Evolutionary conservation across 2,888 invertebrate genomes (phyloP).

Genomic region (Himalopsyche kuldschensis): DNA sequence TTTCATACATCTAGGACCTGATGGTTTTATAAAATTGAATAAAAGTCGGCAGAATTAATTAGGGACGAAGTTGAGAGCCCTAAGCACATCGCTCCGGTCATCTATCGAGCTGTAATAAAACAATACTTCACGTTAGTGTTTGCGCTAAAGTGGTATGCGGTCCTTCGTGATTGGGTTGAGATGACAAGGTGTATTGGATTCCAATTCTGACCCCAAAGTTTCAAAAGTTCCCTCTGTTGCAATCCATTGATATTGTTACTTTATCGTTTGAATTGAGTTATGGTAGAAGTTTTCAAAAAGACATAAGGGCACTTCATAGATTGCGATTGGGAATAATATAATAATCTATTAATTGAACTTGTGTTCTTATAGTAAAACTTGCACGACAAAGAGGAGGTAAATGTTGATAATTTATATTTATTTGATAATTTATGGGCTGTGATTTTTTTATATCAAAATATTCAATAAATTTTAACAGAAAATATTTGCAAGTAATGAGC

Average conservation of each 20-base stretch:
- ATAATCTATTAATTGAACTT: no score
- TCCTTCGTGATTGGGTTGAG: neutral
- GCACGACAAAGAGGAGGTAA: no score
- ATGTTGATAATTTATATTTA: no score
- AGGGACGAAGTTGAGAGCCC: neutral
- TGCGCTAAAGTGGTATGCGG: neutral
- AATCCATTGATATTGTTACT: neutral
- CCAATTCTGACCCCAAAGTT: neutral
- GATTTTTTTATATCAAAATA: no score
- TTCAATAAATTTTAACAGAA: no score
- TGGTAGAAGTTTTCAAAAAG: neutral
- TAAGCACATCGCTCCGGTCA: neutral
- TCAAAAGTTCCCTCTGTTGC: neutral
- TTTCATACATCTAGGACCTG: no score
- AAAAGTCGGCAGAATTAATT: no score
- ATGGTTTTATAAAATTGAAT: no score
- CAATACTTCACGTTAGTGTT: neutral
- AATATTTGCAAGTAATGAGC: no score
- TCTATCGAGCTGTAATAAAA: neutral
- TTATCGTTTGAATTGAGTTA: neutral
- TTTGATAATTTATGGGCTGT: no score
- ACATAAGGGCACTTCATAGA: neutral
- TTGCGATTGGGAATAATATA: neutral
- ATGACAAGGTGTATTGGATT: neutral
- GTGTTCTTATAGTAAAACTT: no score